phyloP scores from a whole-genome alignment of 2,113 vertebrate genomes.

The Anhinga rufa region DNA sequence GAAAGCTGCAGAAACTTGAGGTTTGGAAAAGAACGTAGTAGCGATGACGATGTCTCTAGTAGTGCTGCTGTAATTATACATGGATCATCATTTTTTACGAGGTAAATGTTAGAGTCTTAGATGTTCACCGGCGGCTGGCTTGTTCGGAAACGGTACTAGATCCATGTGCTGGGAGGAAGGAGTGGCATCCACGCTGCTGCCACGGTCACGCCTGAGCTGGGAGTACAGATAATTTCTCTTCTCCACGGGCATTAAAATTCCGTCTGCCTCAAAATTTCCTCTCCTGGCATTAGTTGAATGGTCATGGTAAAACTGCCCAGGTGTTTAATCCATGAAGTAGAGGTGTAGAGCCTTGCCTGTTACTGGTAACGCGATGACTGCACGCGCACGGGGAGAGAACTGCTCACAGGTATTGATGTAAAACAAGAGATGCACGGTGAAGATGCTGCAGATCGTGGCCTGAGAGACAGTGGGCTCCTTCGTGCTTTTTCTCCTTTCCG shows the following conservation, averaged over 20 bases:
- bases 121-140: neutral
- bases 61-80: neutral
- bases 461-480: neutral
- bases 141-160: neutral
- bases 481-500: neutral
- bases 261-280: neutral
- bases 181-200: neutral
- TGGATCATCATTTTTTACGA: neutral
- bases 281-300: neutral
- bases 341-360: neutral
- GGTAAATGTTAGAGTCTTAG: neutral
- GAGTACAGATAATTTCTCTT: neutral
- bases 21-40: neutral
- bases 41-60: neutral
- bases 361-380: neutral
- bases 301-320: neutral
- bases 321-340: neutral
- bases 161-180: neutral
- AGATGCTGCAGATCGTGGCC: neutral
- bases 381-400: fast-evolving
- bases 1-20: neutral
- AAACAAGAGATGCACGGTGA: fast-evolving
- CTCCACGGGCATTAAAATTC: neutral
- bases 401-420: neutral
- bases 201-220: neutral